Percentiles rank a stretch among this genome's conserved stretches.
Evolutionary conservation across 2,113 vertebrate genomes (phyloP).

Genomic region (Sinocyclocheilus rhinocerous): DNA sequence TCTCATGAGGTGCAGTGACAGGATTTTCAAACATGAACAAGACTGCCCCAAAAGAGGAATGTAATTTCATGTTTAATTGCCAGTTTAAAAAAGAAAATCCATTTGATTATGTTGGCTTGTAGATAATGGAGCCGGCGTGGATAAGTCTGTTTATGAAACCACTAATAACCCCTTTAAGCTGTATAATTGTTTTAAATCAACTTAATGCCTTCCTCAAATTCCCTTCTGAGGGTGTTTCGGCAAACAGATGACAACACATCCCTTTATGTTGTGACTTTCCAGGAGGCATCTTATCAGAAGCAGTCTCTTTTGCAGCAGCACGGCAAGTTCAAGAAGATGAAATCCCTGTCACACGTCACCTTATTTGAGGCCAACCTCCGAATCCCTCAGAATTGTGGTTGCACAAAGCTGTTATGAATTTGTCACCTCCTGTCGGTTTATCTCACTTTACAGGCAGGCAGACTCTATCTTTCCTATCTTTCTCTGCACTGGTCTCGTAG

Average conservation of each 20-base stretch:
- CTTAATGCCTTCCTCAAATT: slow-evolving; percentile 12
- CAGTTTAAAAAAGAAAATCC: neutral
- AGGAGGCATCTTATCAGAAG: slow-evolving; percentile 61
- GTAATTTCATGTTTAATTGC: slow-evolving; percentile 16
- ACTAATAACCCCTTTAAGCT: slow-evolving; percentile 20
- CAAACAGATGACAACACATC: slow-evolving; percentile 38
- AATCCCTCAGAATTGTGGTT: slow-evolving; percentile 70
- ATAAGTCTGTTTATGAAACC: slow-evolving; percentile 11
- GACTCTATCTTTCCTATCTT: slow-evolving; percentile 51
- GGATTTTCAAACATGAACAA: slow-evolving; percentile 4
- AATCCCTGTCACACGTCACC: slow-evolving; percentile 74
- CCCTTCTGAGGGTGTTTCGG: slow-evolving; percentile 27
- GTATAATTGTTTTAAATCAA: slow-evolving; percentile 38
- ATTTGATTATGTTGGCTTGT: neutral
- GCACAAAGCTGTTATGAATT: slow-evolving; percentile 77
- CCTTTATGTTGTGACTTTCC: slow-evolving; percentile 61
- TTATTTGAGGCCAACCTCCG: slow-evolving; percentile 65
- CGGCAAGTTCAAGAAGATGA: slow-evolving; percentile 68
- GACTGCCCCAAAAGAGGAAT: neutral
- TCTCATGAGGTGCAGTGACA: neutral
- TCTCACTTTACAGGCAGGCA: slow-evolving; percentile 70
- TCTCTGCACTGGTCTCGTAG: slow-evolving; percentile 16
- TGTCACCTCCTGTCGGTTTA: slow-evolving; percentile 75
- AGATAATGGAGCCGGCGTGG: neutral
- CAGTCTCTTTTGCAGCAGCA: slow-evolving; percentile 62